Percentiles rank a stretch among this genome's conserved stretches.
phyloP scores from a whole-genome alignment of 2,888 invertebrate species.

The Meiosimyza decipiens region DNA sequence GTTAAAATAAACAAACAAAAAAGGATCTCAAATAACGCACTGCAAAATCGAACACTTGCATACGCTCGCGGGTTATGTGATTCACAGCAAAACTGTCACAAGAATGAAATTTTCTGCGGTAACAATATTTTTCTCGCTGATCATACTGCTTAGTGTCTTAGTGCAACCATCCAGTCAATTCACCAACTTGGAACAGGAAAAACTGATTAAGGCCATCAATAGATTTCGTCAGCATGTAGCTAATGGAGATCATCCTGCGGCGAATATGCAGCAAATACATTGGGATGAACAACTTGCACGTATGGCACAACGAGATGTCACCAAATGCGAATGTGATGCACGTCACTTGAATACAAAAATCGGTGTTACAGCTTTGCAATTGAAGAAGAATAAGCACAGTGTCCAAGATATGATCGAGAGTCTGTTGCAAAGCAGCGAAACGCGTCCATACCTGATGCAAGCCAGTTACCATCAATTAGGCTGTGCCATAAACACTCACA shows the following conservation, averaged over 20 bases:
- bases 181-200: background rate
- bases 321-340: background rate
- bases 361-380: slow-evolving; percentile 8
- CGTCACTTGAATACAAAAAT: background rate
- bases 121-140: too few species aligned
- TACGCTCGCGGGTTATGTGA: too few species aligned
- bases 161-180: background rate
- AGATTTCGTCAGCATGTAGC: slow-evolving; percentile 17
- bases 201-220: slow-evolving; percentile 14
- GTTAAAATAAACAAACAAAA: too few species aligned
- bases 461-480: slow-evolving; percentile 18
- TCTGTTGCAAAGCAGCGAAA: background rate
- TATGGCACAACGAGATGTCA: slow-evolving; percentile 1
- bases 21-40: too few species aligned
- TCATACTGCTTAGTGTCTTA: too few species aligned
- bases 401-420: slow-evolving; percentile 5
- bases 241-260: background rate
- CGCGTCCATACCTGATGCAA: slow-evolving; percentile 15
- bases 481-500: slow-evolving; percentile 2
- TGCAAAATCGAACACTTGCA: too few species aligned
- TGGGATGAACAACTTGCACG: slow-evolving; percentile 17
- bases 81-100: too few species aligned
- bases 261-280: slow-evolving; percentile 21
- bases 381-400: background rate
- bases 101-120: too few species aligned